Percentiles rank a stretch among this genome's conserved stretches.
Evolutionary conservation across 1,140 invertebrate genomes (phyloP).

Genomic region (Drosophila paulistorum): DNA sequence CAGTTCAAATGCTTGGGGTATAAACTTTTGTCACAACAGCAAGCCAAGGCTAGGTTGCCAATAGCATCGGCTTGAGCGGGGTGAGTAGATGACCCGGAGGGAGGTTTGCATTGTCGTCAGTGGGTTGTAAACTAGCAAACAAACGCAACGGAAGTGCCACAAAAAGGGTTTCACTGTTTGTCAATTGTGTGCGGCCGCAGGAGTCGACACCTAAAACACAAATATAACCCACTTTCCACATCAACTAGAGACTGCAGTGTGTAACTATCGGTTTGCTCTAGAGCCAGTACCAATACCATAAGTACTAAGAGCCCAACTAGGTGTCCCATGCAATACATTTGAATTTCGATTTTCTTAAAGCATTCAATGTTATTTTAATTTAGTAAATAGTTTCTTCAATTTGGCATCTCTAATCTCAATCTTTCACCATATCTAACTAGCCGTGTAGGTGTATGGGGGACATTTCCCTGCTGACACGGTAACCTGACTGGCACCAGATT

Average conservation of each 20-base stretch:
- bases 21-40: constrained; percentile 73
- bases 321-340: too few species aligned
- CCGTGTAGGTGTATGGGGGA: background rate
- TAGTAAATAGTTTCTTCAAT: too few species aligned
- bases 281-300: too few species aligned
- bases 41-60: background rate
- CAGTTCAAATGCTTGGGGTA: constrained; percentile 78
- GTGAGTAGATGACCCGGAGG: background rate
- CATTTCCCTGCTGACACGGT: constrained; percentile 58
- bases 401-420: background rate
- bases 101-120: constrained; percentile 13
- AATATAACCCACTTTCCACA: constrained; percentile 16
- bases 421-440: background rate
- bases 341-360: too few species aligned
- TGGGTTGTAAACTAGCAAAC: constrained; percentile 74
- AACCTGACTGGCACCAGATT: constrained; percentile 32
- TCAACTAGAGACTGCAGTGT: constrained; percentile 19
- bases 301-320: too few species aligned
- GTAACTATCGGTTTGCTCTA: background rate
- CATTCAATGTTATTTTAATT: too few species aligned
- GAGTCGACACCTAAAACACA: constrained; percentile 64
- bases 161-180: constrained; percentile 80
- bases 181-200: constrained; percentile 73
- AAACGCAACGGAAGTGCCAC: constrained; percentile 78
- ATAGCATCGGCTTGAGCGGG: constrained; percentile 7